These are phyloP conservation scores for Parnassius apollo DNA, from an alignment of 2,888 invertebrate genomes.

Conservation along the genomic window DNA sequence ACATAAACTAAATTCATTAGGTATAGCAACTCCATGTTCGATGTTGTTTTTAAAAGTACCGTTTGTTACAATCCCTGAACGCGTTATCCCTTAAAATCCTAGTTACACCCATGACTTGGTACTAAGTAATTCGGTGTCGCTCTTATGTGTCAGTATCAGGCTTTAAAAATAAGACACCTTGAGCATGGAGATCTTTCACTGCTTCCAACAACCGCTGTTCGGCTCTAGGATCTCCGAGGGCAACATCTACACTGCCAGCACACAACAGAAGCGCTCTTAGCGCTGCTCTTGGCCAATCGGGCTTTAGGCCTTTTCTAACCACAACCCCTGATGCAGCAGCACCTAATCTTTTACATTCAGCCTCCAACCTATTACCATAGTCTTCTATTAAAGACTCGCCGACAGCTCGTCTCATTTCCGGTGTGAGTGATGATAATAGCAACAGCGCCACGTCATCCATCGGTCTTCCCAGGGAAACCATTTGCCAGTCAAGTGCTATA, in stretches of 20 bases:
- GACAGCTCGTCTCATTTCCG: constrained; percentile 84
- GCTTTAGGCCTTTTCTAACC: constrained; percentile 74
- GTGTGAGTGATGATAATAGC: constrained; percentile 86
- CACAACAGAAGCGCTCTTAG: constrained; percentile 88
- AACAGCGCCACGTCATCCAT: constrained; percentile 90
- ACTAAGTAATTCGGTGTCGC: constrained; percentile 36
- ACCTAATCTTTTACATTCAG: constrained; percentile 81
- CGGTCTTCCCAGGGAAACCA: constrained; percentile 89
- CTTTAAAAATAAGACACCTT: constrained; percentile 83
- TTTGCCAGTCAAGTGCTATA: constrained; percentile 90
- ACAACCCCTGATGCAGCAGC: constrained; percentile 80
- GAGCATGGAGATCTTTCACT: constrained; percentile 86
- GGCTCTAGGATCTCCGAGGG: constrained; percentile 87
- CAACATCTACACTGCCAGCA: constrained; percentile 91
- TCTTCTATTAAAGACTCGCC: constrained; percentile 84
- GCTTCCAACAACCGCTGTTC: constrained; percentile 88
- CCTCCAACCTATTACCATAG: constrained; percentile 85
- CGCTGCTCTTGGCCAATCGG: constrained; percentile 85
- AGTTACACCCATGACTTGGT: constrained; percentile 48
- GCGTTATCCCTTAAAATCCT: constrained; percentile 15
- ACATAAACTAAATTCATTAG: constrained; percentile 5
- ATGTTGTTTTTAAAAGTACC: constrained; percentile 12
- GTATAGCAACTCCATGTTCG: constrained; percentile 6
- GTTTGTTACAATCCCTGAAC: constrained; percentile 12
- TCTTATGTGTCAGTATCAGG: constrained; percentile 63